Evolutionary conservation across 2,888 invertebrate species (phyloP).

Genomic region (Dasysyrphus albostriatus): DNA sequence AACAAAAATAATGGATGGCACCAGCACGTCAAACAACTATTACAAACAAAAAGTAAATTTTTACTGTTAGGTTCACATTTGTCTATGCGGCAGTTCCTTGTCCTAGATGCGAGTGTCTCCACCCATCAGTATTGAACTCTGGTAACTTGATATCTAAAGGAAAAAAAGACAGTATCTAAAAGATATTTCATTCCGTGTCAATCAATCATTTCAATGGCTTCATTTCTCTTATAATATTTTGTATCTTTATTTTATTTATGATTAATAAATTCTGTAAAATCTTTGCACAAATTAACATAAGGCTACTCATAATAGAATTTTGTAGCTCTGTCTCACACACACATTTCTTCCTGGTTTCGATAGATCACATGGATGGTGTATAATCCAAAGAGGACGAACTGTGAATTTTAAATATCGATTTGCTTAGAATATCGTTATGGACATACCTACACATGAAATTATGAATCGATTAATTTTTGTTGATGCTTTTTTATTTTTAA

Average conservation of each 20-base stretch:
- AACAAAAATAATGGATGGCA: slow-evolving; percentile 4
- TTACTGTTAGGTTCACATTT: slow-evolving; percentile 16
- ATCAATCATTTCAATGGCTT: slow-evolving; percentile 58
- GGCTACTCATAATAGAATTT: slow-evolving; percentile 16
- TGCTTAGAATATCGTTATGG: slow-evolving; percentile 60
- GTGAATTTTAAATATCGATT: slow-evolving; percentile 63
- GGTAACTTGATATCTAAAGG: not conserved
- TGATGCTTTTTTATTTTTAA: slow-evolving; percentile 16
- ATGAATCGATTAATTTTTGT: slow-evolving; percentile 56
- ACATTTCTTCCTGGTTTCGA: slow-evolving; percentile 65
- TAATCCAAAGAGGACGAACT: slow-evolving; percentile 46
- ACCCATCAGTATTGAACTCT: not conserved
- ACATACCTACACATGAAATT: slow-evolving; percentile 48
- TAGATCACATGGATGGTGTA: not conserved
- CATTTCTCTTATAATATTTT: slow-evolving; percentile 29
- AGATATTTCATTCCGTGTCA: slow-evolving; percentile 42
- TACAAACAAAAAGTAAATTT: slow-evolving; percentile 1
- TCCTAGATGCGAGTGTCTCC: not conserved
- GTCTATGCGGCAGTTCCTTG: not conserved
- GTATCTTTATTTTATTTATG: slow-evolving; percentile 25
- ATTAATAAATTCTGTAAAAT: slow-evolving; percentile 17
- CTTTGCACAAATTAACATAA: slow-evolving; percentile 42
- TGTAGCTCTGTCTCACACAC: slow-evolving; percentile 23
- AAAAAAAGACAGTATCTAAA: slow-evolving; percentile 12
- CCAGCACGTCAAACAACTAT: slow-evolving; percentile 5